Base-by-base conservation (phyloP, 2,888 invertebrate genomes). In the Acanthosoma haemorrhoidale region DNA sequence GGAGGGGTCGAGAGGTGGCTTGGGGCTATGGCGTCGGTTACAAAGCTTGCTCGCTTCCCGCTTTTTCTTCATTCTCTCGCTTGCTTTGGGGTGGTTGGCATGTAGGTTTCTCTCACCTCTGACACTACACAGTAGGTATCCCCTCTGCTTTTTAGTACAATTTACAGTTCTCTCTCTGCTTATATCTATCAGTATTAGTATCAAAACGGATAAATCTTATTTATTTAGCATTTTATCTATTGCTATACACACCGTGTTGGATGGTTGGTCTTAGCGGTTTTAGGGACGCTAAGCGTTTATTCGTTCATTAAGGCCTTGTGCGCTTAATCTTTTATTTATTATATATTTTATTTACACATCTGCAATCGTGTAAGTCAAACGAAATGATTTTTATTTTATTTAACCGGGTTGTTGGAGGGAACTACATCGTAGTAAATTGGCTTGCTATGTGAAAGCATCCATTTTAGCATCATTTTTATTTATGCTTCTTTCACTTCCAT, bases 11-110 rank as follows among this genome's bases (percentile, higher is more conserved):
- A 32, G 21, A 34, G 16, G 57, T 57, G 51, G 57, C 57, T 31
- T 31, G 43, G 34, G 51, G 67, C 31, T 68, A 68, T 59, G 68
- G 68, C 68, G 68, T 68, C 68, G 34, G 68, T 68, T 68, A 39
- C 18, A 38, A 18, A 34, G 51, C 43, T 59, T 68, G 58, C 16
- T 29, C 59, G 15, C 38, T 68, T 68, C 68, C 68, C 68, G 68
- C 68, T 68, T 39, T 68, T 68, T 59, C 34, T 59, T 39, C 59
- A 68, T 68, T 59, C 64, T 64, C n/a, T 41, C 16, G 64, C 41
- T 64, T 64, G 64, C 21, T 15, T 64, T 41, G 39, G 64, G 16
- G 15, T 25, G 8, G 64, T 64, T 51, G 51, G 25, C 25, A 51
- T 25, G n/a, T 51, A 51, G 29, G 51, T 25, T 51, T 51, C 51